Conservation (phyloP, 2,888 invertebrate genomes). For the Drosophila robusta region DNA sequence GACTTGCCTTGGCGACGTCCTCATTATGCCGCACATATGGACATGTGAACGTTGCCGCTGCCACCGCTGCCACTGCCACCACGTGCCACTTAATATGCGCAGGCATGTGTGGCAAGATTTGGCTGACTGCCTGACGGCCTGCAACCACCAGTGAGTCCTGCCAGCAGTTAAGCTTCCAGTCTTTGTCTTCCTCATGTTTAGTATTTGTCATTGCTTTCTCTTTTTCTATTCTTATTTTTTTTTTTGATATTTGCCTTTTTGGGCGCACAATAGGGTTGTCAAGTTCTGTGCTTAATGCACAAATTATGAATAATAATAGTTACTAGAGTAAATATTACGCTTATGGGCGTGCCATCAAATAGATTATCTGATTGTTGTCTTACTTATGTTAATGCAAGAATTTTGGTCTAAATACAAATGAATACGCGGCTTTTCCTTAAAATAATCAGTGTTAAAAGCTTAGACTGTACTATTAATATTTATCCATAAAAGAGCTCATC, state of each 20-base stretch:
- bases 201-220: slow-evolving; percentile 36
- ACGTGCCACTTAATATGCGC: slow-evolving; percentile 78
- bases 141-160: slow-evolving; percentile 28
- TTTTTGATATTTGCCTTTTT: slow-evolving; percentile 57
- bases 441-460: too few relatives aligned
- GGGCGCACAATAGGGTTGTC: slow-evolving; percentile 31
- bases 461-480: too few relatives aligned
- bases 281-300: slow-evolving; percentile 30
- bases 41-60: slow-evolving; percentile 40
- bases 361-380: slow-evolving; percentile 18
- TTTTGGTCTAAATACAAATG: slow-evolving; percentile 4
- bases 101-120: slow-evolving; percentile 74
- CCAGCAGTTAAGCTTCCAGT: slow-evolving; percentile 27
- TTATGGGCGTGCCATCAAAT: slow-evolving; percentile 32
- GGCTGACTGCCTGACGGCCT: slow-evolving; percentile 39
- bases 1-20: slow-evolving; percentile 66
- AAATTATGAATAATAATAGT: slow-evolving; percentile 45
- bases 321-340: slow-evolving; percentile 15
- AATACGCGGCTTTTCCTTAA: neutral
- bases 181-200: slow-evolving; percentile 27
- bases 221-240: slow-evolving; percentile 16
- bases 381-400: slow-evolving; percentile 15
- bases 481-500: too few relatives aligned
- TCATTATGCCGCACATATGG: slow-evolving; percentile 79
- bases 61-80: slow-evolving; percentile 20